Evolutionary conservation across 2,113 vertebrate species (phyloP).

Genomic region (Rhinogobius similis): DNA sequence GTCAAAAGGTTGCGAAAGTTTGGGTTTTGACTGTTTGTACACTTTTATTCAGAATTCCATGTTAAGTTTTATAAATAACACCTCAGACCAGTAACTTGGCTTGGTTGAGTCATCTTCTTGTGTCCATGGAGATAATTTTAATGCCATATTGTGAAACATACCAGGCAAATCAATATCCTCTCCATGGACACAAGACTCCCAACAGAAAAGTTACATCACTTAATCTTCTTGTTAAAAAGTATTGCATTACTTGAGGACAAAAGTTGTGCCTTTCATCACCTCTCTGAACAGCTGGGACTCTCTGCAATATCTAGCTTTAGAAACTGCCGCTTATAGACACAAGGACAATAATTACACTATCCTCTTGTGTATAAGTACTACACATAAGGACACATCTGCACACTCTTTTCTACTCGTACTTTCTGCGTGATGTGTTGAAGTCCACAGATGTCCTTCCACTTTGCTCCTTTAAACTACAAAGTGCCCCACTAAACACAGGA

Average conservation of each 20-base stretch:
- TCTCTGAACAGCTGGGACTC: constrained; percentile 31
- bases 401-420: constrained; percentile 39
- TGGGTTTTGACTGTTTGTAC: too few relatives aligned
- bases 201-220: too few relatives aligned
- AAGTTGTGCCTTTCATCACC: constrained; percentile 27
- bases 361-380: constrained; percentile 11
- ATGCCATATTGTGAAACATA: too few relatives aligned
- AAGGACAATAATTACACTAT: constrained; percentile 36
- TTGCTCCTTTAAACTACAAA: constrained; percentile 51
- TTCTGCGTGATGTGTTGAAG: constrained; percentile 51
- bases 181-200: too few relatives aligned
- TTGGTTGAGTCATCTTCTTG: too few relatives aligned
- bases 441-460: constrained; percentile 44
- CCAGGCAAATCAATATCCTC: too few relatives aligned
- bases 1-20: too few relatives aligned
- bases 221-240: too few relatives aligned
- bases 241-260: neutral
- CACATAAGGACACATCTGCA: constrained; percentile 56
- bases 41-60: too few relatives aligned
- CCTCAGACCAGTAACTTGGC: too few relatives aligned
- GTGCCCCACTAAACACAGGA: constrained; percentile 45
- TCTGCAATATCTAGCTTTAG: neutral
- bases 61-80: too few relatives aligned
- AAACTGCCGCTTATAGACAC: constrained; percentile 16
- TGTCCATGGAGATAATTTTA: too few relatives aligned